Evolutionary conservation across 2,888 invertebrate species (phyloP).

Genomic region (Oxytorus armatus): DNA sequence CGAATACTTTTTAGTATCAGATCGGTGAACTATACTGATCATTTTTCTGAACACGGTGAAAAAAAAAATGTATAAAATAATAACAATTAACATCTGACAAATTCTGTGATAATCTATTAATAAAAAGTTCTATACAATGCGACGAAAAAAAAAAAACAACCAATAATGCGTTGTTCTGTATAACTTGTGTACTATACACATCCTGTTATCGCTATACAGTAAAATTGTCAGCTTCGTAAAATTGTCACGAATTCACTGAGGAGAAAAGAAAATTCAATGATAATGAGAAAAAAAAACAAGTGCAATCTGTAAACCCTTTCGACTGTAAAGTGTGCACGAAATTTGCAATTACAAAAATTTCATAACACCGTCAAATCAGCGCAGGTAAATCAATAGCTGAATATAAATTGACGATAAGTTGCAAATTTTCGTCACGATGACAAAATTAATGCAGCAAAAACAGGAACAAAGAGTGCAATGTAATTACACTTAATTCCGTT

Average conservation of each 20-base stretch:
- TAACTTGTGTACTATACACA: conserved; percentile 30
- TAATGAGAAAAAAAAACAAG: conserved; percentile 30
- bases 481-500: conserved; percentile 51
- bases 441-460: background rate
- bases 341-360: conserved; percentile 21
- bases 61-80: conserved; percentile 32
- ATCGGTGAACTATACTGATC: conserved; percentile 55
- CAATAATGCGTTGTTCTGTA: conserved; percentile 30
- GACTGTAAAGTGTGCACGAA: conserved; percentile 25
- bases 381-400: background rate
- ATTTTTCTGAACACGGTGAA: conserved; percentile 23
- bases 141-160: conserved; percentile 29
- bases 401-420: no score
- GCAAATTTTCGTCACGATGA: conserved; percentile 3
- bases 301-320: conserved; percentile 16
- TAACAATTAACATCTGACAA: conserved; percentile 68
- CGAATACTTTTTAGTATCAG: conserved; percentile 22
- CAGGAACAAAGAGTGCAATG: conserved; percentile 55
- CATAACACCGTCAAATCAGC: background rate
- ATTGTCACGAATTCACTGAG: conserved; percentile 3
- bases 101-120: conserved; percentile 73
- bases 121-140: conserved; percentile 47
- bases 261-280: conserved; percentile 11
- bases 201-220: conserved; percentile 25
- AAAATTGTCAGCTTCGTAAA: conserved; percentile 34